Evolutionary conservation across 2,113 vertebrate genomes (phyloP).

Genomic region (Bos indicus): DNA sequence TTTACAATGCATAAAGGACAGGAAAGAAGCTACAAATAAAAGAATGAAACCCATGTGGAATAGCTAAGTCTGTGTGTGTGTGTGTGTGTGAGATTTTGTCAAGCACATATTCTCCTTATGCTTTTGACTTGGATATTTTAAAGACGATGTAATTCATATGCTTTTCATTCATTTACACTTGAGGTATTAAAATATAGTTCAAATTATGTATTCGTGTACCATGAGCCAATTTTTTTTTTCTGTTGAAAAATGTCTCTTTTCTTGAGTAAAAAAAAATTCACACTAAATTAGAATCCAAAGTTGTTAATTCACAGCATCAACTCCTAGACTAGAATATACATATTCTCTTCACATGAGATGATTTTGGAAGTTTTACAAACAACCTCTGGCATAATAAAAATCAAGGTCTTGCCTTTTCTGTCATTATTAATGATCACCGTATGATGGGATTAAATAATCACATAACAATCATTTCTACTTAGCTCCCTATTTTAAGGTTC

Average conservation of each 20-base stretch:
- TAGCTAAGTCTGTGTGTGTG: background rate
- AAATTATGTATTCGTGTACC: background rate
- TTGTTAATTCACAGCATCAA: background rate
- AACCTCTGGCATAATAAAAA: background rate
- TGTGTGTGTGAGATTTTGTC: background rate
- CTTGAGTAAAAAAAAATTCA: background rate
- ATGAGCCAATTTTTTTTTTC: constrained; percentile 24
- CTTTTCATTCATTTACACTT: constrained; percentile 41
- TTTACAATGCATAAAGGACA: constrained; percentile 10
- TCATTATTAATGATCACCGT: background rate
- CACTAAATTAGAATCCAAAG: background rate
- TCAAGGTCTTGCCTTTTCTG: background rate
- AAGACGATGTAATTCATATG: constrained; percentile 40
- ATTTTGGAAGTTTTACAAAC: background rate
- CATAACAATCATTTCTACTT: background rate
- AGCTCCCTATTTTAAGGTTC: background rate
- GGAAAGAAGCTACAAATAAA: constrained; percentile 38
- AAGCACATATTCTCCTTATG: background rate
- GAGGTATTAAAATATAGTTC: constrained; percentile 8
- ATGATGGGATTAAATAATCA: background rate
- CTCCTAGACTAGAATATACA: background rate
- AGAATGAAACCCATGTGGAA: constrained; percentile 58
- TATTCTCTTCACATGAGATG: background rate
- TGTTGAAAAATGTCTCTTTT: background rate
- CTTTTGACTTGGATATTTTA: constrained; percentile 36